Conservation (phyloP, 2,797 vertebrate genomes). For the Poecilia wingei region DNA sequence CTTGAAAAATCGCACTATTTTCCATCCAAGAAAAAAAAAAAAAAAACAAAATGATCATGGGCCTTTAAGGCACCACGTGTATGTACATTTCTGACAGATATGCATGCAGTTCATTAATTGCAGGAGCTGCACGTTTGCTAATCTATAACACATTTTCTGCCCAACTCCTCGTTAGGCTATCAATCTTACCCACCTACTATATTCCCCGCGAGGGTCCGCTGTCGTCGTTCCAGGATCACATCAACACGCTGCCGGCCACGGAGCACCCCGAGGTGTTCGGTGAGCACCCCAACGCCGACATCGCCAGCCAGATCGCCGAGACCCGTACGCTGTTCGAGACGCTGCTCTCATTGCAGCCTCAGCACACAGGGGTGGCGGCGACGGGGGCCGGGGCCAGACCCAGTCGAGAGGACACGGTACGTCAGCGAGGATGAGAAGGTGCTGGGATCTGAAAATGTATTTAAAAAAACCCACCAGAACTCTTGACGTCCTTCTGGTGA, state of each 20-base stretch:
- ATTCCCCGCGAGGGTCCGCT: conserved; percentile 85
- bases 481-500: background rate
- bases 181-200: conserved; percentile 79
- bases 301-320: conserved; percentile 88
- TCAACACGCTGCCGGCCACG: conserved; percentile 80
- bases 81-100: background rate
- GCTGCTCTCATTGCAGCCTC: conserved; percentile 89
- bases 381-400: conserved; percentile 63
- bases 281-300: conserved; percentile 89
- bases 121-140: background rate
- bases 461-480: background rate
- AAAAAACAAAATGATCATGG: background rate
- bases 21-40: background rate
- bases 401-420: conserved; percentile 85
- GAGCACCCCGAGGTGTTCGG: conserved; percentile 90
- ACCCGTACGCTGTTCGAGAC: conserved; percentile 86
- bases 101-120: background rate
- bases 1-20: background rate
- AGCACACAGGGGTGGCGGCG: conserved; percentile 71
- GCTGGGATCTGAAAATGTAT: background rate
- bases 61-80: background rate
- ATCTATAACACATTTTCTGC: background rate
- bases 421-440: background rate
- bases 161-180: conserved; percentile 76
- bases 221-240: conserved; percentile 81